These are phyloP conservation scores for Ennomos erosarius DNA, from an alignment of 2,888 invertebrate species.

Conservation along the genomic window DNA sequence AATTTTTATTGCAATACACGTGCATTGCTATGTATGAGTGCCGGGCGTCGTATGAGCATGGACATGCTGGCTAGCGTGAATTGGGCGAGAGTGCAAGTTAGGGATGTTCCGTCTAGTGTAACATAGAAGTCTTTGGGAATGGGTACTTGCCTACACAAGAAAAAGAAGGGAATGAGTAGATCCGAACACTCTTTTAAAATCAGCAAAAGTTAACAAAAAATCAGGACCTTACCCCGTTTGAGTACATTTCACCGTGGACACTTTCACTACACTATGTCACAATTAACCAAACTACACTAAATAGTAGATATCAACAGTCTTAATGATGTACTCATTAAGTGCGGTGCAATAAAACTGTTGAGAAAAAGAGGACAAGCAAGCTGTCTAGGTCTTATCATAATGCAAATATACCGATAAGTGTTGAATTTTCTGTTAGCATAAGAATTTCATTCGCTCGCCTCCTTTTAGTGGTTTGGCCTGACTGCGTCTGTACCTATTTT, in stretches of 20 bases:
- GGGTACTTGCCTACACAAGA: too few species aligned
- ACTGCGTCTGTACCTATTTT: too few species aligned
- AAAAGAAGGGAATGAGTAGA: too few species aligned
- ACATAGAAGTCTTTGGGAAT: too few species aligned
- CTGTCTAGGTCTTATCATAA: conserved; percentile 14
- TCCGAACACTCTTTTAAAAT: too few species aligned
- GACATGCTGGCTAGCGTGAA: too few species aligned
- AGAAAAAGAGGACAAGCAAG: conserved; percentile 8
- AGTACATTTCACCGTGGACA: conserved; percentile 19
- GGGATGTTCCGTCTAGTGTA: too few species aligned
- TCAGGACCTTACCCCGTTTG: conserved; percentile 21
- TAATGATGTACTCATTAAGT: conserved; percentile 8
- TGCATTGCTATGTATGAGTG: too few species aligned
- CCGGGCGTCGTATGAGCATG: too few species aligned
- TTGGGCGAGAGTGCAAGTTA: too few species aligned
- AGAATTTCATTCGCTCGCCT: conserved; percentile 18
- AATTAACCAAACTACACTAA: conserved; percentile 6
- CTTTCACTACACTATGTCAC: conserved; percentile 22
- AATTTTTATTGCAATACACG: too few species aligned
- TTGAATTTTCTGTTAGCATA: conserved; percentile 8
- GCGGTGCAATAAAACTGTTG: conserved; percentile 4
- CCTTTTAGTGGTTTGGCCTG: conserved; percentile 4
- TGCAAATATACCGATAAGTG: conserved; percentile 26
- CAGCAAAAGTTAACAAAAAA: too few species aligned
- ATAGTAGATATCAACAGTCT: conserved; percentile 2